Base-by-base conservation (phyloP, 2,888 invertebrate species). In the Dryomyza anilis region DNA sequence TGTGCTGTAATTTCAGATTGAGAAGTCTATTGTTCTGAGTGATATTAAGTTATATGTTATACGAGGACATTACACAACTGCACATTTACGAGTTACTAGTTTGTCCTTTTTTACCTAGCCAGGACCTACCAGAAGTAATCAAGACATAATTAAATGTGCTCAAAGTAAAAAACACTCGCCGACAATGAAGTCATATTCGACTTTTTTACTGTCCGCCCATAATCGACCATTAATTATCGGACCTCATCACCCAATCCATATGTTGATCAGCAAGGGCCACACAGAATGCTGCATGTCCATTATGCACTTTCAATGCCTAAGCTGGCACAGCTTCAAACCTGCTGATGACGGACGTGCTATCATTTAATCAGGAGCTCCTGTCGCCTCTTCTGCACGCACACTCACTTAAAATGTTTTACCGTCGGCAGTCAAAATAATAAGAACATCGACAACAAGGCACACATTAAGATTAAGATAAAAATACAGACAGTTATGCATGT, bases 391-490 rank as follows among this genome's bases (percentile, higher is more conserved):
- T 43, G 48, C 59, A 46, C 48, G 59, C 59, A 59, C 59, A 46
- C 16, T 30, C 59, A 57, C 59, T 59, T 60, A 33, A 60, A 21
- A 14, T 36, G 48, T 23, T 60, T 48, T 48, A 30, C 59, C 59
- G 59, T 33, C 59, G 59, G 59, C 48, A 60, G 59, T 48, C 59
- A 60, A 60, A 60, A 48, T 36, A 60, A 60, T 19, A 10, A 23
- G 14, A 48, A 23, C 48, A 50, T 8, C 48, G 25, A 23, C 48
- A 50, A 50, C 8, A 50, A 23, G 23, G 14, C 57, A 14, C 6
- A 60, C 59, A 60, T 60, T 46, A 60, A 60, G 59, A 60, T 60
- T 60, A 33, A 60, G 59, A 60, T 60, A 60, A 60, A 48, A 46
- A 46, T 27, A 25, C 46, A 23, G 48, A 30, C 59, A 33, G 19